Evolutionary conservation across 2,888 invertebrate species (phyloP), one percentile per base, ranked within the genome.

Genomic region (Zeuzera pyrina): DNA sequence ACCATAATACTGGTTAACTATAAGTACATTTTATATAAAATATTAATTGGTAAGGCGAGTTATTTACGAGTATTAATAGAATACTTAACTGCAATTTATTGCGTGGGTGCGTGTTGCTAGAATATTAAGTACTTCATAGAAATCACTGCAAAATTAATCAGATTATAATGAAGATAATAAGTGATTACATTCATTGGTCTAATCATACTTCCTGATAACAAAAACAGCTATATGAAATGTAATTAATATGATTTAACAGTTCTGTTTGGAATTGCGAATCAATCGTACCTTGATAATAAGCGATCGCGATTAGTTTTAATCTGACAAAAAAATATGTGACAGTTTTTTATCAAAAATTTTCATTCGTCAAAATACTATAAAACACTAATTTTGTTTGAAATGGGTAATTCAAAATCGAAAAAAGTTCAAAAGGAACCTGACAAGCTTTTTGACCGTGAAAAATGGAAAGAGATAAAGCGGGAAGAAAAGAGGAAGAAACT

Each of bases 341-440:
- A n/a, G n/a, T n/a, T n/a, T n/a, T n/a, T n/a, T n/a, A n/a, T n/a
- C n/a, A n/a, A n/a, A n/a, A n/a, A n/a, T n/a, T n/a, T n/a, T n/a
- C n/a, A n/a, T n/a, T n/a, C n/a, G n/a, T n/a, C n/a, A n/a, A n/a
- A n/a, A n/a, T n/a, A n/a, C n/a, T 11, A 19, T 27, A 10, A 7
- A 32, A 24, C n/a, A 19, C 15, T 15, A 38, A 40, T 36, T 41
- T 41, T 39, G 40, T 33, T 31, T 22, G 14, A 35, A 41, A 84
- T 84, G 84, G 84, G 84, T 6, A 83, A 77, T 50, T 56, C 66
- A 7, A 70, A 76, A 43, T 76, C 72, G 2, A 79, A 72, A 47
- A 76, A 67, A 49, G 49, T 45, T 34, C 61, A 68, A 33, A 74
- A 69, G 43, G 77, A 77, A 42, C 72, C 79, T 1, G 73, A 69